Evolutionary conservation across 2,797 vertebrate genomes (phyloP).

Genomic region (Macroramphosus scolopax): DNA sequence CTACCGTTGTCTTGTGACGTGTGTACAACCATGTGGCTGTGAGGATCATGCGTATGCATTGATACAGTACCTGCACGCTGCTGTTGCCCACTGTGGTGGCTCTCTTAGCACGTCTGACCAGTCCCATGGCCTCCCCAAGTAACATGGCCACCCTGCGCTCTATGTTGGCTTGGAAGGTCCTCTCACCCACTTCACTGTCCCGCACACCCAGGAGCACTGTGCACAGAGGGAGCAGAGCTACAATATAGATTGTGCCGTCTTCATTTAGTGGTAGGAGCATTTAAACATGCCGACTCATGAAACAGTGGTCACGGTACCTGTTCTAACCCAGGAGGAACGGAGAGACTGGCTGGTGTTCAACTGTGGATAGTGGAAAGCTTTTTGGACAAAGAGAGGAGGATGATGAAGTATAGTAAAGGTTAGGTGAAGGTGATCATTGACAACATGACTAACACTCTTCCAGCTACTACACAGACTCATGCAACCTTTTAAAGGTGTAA

Average conservation of each 20-base stretch:
- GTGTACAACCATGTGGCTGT: too few relatives aligned
- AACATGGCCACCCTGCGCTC: conserved; percentile 90
- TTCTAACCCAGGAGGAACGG: conserved; percentile 94
- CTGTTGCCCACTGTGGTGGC: conserved; percentile 87
- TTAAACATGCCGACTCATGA: neutral
- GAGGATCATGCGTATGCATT: too few relatives aligned
- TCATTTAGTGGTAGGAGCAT: neutral
- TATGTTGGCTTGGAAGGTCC: conserved; percentile 90
- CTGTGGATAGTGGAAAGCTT: conserved; percentile 91
- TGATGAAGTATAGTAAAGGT: too few relatives aligned
- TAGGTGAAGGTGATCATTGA: too few relatives aligned
- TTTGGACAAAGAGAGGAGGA: conserved; percentile 7
- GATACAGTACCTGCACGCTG: conserved; percentile 88
- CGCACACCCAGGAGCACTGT: conserved; percentile 90
- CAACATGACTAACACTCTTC: too few relatives aligned
- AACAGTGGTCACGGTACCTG: conserved; percentile 78
- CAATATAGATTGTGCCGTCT: neutral
- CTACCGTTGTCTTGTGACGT: too few relatives aligned
- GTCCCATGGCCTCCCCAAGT: conserved; percentile 83
- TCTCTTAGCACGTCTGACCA: conserved; percentile 83
- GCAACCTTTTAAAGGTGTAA: too few relatives aligned
- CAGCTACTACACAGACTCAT: too few relatives aligned
- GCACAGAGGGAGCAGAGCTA: conserved; percentile 19
- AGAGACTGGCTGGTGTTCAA: conserved; percentile 90
- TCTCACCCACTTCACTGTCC: conserved; percentile 83